phyloP scores from a whole-genome alignment of 1,140 invertebrate species.

The Drosophila burlai region DNA sequence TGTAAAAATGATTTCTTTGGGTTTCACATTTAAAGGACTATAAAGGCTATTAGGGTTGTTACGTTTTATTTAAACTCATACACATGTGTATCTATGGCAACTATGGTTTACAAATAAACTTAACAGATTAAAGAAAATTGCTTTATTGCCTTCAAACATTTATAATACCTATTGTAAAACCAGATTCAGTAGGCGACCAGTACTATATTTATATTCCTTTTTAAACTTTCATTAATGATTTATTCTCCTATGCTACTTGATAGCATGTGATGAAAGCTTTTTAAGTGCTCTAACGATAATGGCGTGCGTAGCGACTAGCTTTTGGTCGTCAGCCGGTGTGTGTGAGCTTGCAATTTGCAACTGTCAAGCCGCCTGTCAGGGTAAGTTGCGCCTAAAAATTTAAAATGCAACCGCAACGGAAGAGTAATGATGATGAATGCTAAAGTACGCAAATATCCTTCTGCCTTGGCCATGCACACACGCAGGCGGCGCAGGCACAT shows the following conservation, averaged over 20 bases:
- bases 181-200: background rate
- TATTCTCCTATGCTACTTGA: background rate
- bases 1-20: too few species aligned
- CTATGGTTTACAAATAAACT: background rate
- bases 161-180: too few species aligned
- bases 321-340: slow-evolving; percentile 14
- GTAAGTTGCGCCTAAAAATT: slow-evolving; percentile 66
- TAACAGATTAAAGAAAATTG: background rate
- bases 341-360: slow-evolving; percentile 67
- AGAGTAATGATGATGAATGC: slow-evolving; percentile 82
- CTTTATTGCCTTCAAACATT: too few species aligned
- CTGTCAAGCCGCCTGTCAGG: slow-evolving; percentile 70
- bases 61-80: too few species aligned
- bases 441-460: slow-evolving; percentile 82
- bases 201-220: background rate
- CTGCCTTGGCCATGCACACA: slow-evolving; percentile 58
- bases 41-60: too few species aligned
- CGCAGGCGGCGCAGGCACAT: slow-evolving; percentile 55
- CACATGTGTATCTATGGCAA: too few species aligned
- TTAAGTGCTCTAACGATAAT: slow-evolving; percentile 16
- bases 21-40: too few species aligned
- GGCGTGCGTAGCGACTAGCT: slow-evolving; percentile 31
- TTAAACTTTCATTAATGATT: background rate
- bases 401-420: slow-evolving; percentile 62
- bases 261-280: slow-evolving; percentile 6